Base-by-base conservation (phyloP, 2,888 invertebrate genomes). In the Melieria crassipennis region DNA sequence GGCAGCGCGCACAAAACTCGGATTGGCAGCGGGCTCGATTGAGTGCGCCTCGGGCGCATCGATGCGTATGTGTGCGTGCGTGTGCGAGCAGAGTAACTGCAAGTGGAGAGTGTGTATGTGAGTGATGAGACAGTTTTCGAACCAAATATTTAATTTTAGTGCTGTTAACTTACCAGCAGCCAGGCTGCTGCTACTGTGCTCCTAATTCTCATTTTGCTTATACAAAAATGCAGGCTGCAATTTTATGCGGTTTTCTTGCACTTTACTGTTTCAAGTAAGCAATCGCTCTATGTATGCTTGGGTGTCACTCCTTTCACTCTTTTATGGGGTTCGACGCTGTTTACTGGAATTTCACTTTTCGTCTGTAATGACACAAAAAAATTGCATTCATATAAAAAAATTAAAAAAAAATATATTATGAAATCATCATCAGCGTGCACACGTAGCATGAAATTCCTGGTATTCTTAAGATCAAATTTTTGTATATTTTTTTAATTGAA, bases 1-100 rank as follows among this genome's bases (percentile, higher is more conserved):
- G 4, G 86, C 85, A 0, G 85, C 79, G 4, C 87, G 82, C 2
- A 85, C 78, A 77, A 87, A 87, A 4, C 80, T 76, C 48, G 83
- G 83, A 13, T 78, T 76, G 4, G 79, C 78, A 46, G 77, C 75
- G 61, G 72, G 52, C 7, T 67, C 60, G 5, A 45, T 11, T 30
- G 71, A 50, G 71, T 84, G 82, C 45, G 77, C 78, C 58, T 84
- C 83, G 11, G 82, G 81, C 10, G 80, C 78, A 45, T 83, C 81
- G 50, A 83, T 76, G 45, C 83, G 83, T 69, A 84, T 84, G 72
- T 84, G 84, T 5, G 80, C 82, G 30, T 48, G 67, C 4, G 73
- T 43, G 11, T 16, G 62, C 42, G 61, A 73, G 70, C 69, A 69
- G 42, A 75, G 66, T 47, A 75, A 62, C 77, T 77, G 30, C 42